phyloP scores from a whole-genome alignment of 2,113 vertebrate species.

The Ciconia maguari region DNA sequence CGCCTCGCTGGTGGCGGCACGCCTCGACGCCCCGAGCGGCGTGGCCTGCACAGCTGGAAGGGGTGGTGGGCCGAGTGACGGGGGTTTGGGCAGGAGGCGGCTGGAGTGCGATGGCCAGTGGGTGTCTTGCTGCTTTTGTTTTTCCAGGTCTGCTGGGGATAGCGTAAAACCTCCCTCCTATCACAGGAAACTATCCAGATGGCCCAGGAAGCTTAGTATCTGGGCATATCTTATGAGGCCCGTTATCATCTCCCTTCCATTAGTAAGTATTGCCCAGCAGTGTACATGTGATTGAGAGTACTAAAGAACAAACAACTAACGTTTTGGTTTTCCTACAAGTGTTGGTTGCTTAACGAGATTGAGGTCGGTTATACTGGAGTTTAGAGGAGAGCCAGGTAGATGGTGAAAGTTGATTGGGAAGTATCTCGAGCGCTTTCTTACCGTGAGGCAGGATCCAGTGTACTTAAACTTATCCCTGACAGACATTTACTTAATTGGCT shows the following conservation, averaged over 20 bases:
- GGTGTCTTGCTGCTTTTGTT: background rate
- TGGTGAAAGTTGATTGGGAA: background rate
- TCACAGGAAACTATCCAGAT: background rate
- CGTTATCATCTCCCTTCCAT: accelerated
- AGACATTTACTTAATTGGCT: background rate
- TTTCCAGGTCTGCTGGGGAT: background rate
- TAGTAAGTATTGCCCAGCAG: background rate
- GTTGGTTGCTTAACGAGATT: accelerated
- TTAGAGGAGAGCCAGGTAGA: background rate
- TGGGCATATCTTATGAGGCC: accelerated
- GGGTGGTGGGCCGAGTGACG: accelerated
- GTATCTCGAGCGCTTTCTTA: background rate
- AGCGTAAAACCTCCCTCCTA: accelerated
- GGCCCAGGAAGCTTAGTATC: background rate
- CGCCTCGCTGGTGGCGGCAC: accelerated
- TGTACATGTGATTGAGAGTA: accelerated
- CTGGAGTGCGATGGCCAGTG: accelerated
- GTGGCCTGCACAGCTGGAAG: accelerated
- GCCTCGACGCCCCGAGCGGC: accelerated
- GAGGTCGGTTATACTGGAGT: background rate
- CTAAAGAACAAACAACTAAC: accelerated
- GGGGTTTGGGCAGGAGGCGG: background rate
- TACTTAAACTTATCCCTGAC: background rate
- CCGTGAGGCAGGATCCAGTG: background rate
- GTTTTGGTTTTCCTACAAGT: background rate